Base-by-base conservation (phyloP, 1,140 invertebrate genomes). In the Contarinia nasturtii region DNA sequence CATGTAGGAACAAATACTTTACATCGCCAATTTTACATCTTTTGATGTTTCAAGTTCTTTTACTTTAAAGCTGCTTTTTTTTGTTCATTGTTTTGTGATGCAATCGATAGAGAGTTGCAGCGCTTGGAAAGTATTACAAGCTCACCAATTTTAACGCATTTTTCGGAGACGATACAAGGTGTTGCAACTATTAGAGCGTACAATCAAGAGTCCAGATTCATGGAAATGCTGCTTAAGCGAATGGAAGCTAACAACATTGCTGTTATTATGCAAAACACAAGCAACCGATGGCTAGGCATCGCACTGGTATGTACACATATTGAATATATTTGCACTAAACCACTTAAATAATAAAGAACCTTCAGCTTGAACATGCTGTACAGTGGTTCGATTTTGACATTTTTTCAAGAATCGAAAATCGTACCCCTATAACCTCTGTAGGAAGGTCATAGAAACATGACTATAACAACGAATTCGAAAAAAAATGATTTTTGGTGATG, bases 281-380 rank as follows among this genome's bases (percentile, higher is more conserved):
- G 79, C 22, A 86, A 82, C 58, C 72, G 84, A 49, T 89, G 85
- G 85, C 69, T 90, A 2, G 84, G 85, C 15, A 75, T 87, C 40
- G 72, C 76, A 51, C 56, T 87, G 64, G 83, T 86, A 69, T 71
- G 66, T 61, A 48, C 10, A n/a, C n/a, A n/a, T n/a, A n/a, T n/a
- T n/a, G n/a, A n/a, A n/a, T n/a, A n/a, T n/a, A n/a, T n/a, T n/a
- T n/a, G n/a, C n/a, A n/a, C n/a, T n/a, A n/a, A n/a, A n/a, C n/a
- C n/a, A n/a, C n/a, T n/a, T n/a, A n/a, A n/a, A n/a, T n/a, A n/a
- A n/a, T n/a, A n/a, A n/a, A n/a, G n/a, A n/a, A n/a, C n/a, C n/a
- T n/a, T n/a, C n/a, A n/a, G n/a, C n/a, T n/a, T n/a, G n/a, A n/a
- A n/a, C n/a, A n/a, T n/a, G n/a, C n/a, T n/a, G n/a, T n/a, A n/a